A percentile compares a stretch with the other conserved stretches of the same genome.
Evolutionary conservation across 2,113 vertebrate species (phyloP).

Genomic region (Sylvietta virens): DNA sequence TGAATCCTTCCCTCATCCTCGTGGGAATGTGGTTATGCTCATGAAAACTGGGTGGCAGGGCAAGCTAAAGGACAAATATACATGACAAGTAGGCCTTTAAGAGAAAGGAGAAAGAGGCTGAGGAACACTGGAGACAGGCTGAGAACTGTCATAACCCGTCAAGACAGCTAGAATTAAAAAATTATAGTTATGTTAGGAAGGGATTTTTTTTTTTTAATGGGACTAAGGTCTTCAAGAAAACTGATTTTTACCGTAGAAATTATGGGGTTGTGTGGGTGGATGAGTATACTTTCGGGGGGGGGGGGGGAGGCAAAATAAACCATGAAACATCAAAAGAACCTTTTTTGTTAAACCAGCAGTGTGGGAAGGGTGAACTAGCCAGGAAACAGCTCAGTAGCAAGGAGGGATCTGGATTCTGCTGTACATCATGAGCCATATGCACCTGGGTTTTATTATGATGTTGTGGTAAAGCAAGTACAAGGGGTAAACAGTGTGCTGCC

Average conservation of each 20-base stretch:
- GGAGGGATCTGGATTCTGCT: background rate
- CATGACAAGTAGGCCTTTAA: background rate
- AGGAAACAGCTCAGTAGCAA: background rate
- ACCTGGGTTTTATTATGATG: background rate
- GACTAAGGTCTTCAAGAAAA: background rate
- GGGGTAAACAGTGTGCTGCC: background rate
- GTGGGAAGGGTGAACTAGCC: accelerated
- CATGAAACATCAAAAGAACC: background rate
- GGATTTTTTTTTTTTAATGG: background rate
- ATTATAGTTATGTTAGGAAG: background rate
- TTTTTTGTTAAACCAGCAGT: background rate
- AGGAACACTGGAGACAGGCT: background rate
- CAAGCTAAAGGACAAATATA: background rate
- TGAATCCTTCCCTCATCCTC: background rate
- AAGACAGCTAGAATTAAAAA: background rate
- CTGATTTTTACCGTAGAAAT: background rate
- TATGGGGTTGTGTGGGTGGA: background rate
- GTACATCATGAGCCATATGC: background rate
- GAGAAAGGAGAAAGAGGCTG: background rate
- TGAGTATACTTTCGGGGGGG: accelerated
- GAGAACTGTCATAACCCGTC: background rate
- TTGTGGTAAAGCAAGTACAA: background rate
- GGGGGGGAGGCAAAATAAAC: accelerated
- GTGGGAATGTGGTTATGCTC: background rate
- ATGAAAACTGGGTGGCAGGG: background rate